Base-by-base conservation (phyloP, 1,140 invertebrate genomes). In the Contarinia nasturtii region DNA sequence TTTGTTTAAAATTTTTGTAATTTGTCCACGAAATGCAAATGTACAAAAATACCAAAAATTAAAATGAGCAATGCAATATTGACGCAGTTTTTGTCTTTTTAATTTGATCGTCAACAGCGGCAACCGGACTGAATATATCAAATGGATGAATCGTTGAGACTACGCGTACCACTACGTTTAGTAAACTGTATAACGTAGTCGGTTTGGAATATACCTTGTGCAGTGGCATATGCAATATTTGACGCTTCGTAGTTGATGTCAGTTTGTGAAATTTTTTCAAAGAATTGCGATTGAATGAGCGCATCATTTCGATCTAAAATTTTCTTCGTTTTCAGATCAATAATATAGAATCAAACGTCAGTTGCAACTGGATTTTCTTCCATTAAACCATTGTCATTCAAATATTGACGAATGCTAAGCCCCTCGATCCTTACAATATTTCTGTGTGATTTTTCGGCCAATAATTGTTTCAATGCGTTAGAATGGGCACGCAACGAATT, bases 1-100 rank as follows among this genome's bases (percentile, higher is more conserved):
- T 70, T 54, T 82, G 78, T 55, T 84, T 83, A 55, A 82, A 83
- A n/a, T 79, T 73, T 58, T 82, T 82, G 57, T 85, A 88, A 86
- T 82, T 86, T 47, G 86, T 85, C 86, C 88, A 92, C 1, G 86
- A 87, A 38, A 89, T 77, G 58, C 89, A 90, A 27, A 93, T 88
- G 57, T 92, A 90, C 87, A 46, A 82, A 79, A 14, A 83, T 71
- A 2, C 85, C 85, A 18, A 91, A 71, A 3, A 93, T 70, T 15
- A 92, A 74, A 46, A 94, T 91, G 15, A 93, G 74, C 34, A 78
- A 80, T 1, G 86, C 88, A 17, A 93, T 77, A 17, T 85, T 75
- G 44, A 94, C 2, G 70, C 68, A 0, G 68, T 66, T 51, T 70
- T 70, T 52, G 63, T 61, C 55, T 58, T 61, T 19, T 60, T 59